Base-by-base conservation (phyloP, 2,888 invertebrate genomes). In the Lochmaea crataegi region DNA sequence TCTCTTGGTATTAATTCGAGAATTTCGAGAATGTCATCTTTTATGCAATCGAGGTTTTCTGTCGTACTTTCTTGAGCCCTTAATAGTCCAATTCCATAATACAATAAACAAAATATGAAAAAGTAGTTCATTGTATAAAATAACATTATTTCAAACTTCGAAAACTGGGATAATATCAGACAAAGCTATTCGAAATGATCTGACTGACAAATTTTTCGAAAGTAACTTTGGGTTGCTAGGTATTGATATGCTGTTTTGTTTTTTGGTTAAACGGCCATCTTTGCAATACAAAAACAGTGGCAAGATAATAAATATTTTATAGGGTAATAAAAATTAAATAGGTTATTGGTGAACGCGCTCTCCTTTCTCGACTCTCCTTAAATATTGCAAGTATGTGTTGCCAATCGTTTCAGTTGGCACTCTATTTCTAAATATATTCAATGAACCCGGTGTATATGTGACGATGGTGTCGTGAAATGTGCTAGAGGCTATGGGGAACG, bases 401-500 rank as follows among this genome's bases (percentile, higher is more conserved):
- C 70, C 64, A 70, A 57, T 70, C 56, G 56, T 45, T 41, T 42
- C 57, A 76, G 82, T 82, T 83, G 80, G 82, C 80, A 79, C 77
- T 72, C 74, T 70, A 71, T 76, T 78, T 82, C 84, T 85, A 85
- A 83, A 81, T 83, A 82, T 84, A 84, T 78, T 79, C 71, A 74
- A 66, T 76, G 71, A 76, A 78, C 82, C 82, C 82, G 84, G 83
- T 79, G 76, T 60, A 63, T 67, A 78, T 76, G 77, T 81, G 80
- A 81, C 82, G 81, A 80, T 79, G 79, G 80, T 78, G 78, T 80
- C 79, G 82, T 77, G 80, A 81, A 80, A 79, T 79, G 80, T 77
- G 83, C 83, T 84, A 14, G 57, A 57, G 65, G 86, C 83, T 82
- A 92, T 92, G 92, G 92, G 92, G 85, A 92, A 92, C 88, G 88